Conservation (phyloP, 2,113 vertebrate species). For the Apistogramma diplotaenia region DNA sequence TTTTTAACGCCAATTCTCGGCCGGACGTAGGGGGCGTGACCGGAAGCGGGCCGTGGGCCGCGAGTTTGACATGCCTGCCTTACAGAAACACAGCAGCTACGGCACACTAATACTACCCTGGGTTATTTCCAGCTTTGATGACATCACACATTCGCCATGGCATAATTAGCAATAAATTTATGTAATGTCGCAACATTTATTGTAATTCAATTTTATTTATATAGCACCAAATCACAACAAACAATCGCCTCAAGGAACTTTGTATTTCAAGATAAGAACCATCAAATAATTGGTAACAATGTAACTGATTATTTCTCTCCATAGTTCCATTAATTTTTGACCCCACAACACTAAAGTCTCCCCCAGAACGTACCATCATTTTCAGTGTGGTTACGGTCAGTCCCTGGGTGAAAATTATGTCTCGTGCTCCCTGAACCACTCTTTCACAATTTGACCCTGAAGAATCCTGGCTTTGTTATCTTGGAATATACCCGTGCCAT, state of each 20-base stretch:
- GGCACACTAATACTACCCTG: not conserved
- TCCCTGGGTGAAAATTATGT: not conserved
- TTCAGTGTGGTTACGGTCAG: not conserved
- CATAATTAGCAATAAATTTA: not conserved
- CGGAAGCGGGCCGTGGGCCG: too few species aligned
- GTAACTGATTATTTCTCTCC: not conserved
- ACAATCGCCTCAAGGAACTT: too few species aligned
- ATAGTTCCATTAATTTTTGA: too few species aligned
- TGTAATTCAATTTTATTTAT: too few species aligned
- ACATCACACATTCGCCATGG: too few species aligned
- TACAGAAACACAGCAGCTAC: too few species aligned
- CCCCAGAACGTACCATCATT: not conserved
- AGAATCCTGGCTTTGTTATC: not conserved
- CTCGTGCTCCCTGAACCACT: not conserved
- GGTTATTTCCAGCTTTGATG: not conserved
- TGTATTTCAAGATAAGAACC: too few species aligned
- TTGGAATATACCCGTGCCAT: not conserved
- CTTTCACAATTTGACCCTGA: not conserved
- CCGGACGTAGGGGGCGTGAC: too few species aligned
- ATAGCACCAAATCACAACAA: too few species aligned
- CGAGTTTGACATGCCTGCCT: too few species aligned
- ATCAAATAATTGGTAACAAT: too few species aligned
- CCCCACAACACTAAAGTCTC: not conserved
- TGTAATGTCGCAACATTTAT: not conserved
- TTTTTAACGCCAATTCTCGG: too few species aligned